These are phyloP conservation scores for Drosophila birchii DNA, from an alignment of 2,888 invertebrate species.

Conservation along the genomic window DNA sequence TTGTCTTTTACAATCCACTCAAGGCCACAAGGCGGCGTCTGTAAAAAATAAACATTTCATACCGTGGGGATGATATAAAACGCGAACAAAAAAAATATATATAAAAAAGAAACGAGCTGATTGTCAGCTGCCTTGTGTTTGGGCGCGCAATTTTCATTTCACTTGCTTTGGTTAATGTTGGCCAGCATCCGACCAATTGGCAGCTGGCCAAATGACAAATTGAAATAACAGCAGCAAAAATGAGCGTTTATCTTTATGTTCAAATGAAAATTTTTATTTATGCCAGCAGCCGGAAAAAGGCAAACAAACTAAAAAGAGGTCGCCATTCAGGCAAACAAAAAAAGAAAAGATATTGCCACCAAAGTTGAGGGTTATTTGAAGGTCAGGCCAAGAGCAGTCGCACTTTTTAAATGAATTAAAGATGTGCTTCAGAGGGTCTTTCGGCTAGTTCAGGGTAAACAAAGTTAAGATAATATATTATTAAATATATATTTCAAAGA, in stretches of 20 bases:
- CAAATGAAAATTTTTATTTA: constrained; percentile 80
- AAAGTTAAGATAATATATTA: no score
- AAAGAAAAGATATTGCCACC: constrained; percentile 15
- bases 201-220: constrained; percentile 76
- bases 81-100: constrained; percentile 9
- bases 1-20: constrained; percentile 35
- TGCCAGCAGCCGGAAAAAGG: constrained; percentile 69
- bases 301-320: constrained; percentile 52
- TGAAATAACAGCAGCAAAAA: constrained; percentile 69
- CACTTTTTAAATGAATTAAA: constrained; percentile 1
- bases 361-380: constrained; percentile 73
- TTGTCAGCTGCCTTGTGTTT: constrained; percentile 36
- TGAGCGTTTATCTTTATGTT: constrained; percentile 76
- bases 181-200: constrained; percentile 62
- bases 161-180: constrained; percentile 69
- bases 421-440: background rate
- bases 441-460: background rate
- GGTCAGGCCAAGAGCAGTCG: constrained; percentile 52
- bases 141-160: constrained; percentile 57
- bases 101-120: constrained; percentile 27
- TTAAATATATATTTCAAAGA: background rate
- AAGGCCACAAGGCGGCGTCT: constrained; percentile 30
- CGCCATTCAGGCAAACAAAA: constrained; percentile 43
- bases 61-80: constrained; percentile 35
- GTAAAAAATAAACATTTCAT: constrained; percentile 43